A percentile compares a stretch with the other conserved stretches of the same genome.
These are phyloP conservation scores for Drosophila nasuta DNA, from an alignment of 1,140 invertebrate genomes.

Conservation along the genomic window DNA sequence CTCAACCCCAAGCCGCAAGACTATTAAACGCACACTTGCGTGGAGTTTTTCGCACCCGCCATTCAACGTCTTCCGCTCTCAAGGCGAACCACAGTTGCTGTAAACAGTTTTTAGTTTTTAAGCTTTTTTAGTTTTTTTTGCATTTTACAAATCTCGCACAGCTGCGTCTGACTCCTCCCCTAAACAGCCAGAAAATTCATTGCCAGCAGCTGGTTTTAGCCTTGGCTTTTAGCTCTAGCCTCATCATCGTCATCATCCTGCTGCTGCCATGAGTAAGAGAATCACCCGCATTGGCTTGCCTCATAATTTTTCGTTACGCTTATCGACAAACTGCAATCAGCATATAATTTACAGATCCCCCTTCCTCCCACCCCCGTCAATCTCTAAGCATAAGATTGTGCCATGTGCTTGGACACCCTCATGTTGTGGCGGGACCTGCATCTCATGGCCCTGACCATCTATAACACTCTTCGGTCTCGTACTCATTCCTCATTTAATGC, in stretches of 20 bases:
- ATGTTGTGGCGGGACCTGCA: slow-evolving; percentile 36
- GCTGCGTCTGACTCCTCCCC: slow-evolving; percentile 48
- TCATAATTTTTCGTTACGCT: slow-evolving; percentile 75
- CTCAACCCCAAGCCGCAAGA: slow-evolving; percentile 44
- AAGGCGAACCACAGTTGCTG: slow-evolving; percentile 33
- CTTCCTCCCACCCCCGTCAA: not conserved
- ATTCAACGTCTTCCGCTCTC: slow-evolving; percentile 33
- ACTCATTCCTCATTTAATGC: slow-evolving; percentile 62
- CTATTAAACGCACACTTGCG: slow-evolving; percentile 80
- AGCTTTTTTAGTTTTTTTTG: slow-evolving; percentile 32
- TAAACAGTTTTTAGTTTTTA: slow-evolving; percentile 40
- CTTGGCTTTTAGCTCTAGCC: slow-evolving; percentile 20
- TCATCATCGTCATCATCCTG: not conserved
- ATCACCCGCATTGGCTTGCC: slow-evolving; percentile 62
- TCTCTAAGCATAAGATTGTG: not conserved
- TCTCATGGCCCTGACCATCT: slow-evolving; percentile 48
- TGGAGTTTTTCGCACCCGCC: slow-evolving; percentile 68
- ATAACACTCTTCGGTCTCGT: not conserved
- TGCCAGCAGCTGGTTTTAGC: slow-evolving; percentile 38
- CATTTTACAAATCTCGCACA: slow-evolving; percentile 73
- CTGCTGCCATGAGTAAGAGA: slow-evolving; percentile 10
- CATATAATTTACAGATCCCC: slow-evolving; percentile 71
- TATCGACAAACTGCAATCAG: slow-evolving; percentile 78
- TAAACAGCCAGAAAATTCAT: slow-evolving; percentile 24
- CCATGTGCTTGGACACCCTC: slow-evolving; percentile 52